Percentiles rank a stretch among this genome's conserved stretches.
Conservation (phyloP, 2,113 vertebrate species). For the Platysteira castanea region DNA sequence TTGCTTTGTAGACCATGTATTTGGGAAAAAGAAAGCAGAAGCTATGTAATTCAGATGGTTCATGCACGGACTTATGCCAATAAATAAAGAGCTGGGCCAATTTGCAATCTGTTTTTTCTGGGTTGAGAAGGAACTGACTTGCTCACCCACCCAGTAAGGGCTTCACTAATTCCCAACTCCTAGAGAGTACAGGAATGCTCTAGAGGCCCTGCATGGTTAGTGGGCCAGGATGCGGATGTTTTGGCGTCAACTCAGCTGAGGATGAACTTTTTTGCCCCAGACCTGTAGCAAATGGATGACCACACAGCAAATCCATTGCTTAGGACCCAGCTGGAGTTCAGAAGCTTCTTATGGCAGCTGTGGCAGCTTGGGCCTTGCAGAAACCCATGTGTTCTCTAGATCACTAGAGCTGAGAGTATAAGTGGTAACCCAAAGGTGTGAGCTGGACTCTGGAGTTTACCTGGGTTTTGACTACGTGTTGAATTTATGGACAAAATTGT, state of each 20-base stretch:
- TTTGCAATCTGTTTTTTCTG: background rate
- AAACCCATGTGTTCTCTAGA: background rate
- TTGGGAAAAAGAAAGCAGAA: background rate
- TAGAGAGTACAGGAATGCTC: background rate
- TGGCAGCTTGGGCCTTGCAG: background rate
- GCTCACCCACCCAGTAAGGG: background rate
- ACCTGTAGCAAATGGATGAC: background rate
- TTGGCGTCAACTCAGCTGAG: background rate
- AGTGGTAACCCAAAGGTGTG: background rate
- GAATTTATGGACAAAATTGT: background rate
- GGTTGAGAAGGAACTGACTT: background rate
- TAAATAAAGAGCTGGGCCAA: background rate
- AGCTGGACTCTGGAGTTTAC: background rate
- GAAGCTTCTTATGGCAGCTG: accelerated
- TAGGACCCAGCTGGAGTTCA: background rate
- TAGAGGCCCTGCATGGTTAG: background rate
- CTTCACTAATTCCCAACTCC: background rate
- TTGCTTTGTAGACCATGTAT: background rate
- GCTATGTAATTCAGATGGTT: background rate
- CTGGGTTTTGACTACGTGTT: background rate
- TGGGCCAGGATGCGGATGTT: background rate
- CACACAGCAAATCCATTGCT: background rate
- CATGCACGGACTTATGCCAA: background rate
- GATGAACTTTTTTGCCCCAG: background rate
- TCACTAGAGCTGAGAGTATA: background rate